Percentiles rank a stretch among this genome's conserved stretches.
These are phyloP conservation scores for Callopanchax toddi DNA, from an alignment of 2,113 vertebrate species.

Conservation along the genomic window DNA sequence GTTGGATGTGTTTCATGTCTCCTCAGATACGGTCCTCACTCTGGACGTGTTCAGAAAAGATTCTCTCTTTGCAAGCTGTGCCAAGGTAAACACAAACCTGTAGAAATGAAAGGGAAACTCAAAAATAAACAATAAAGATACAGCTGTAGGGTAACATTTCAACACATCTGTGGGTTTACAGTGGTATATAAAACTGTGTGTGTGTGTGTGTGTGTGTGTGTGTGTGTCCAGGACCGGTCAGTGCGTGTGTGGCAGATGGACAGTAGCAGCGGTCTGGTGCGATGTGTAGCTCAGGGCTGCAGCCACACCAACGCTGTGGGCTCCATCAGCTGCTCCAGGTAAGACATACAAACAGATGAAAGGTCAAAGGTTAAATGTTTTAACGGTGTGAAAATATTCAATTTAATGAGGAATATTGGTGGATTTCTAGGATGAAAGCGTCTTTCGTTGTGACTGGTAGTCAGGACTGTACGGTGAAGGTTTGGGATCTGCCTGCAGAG, in stretches of 20 bases:
- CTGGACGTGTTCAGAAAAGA: slow-evolving; percentile 92
- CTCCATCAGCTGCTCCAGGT: slow-evolving; percentile 91
- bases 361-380: not conserved
- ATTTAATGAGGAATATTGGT: not conserved
- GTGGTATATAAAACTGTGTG: not conserved
- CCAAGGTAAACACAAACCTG: slow-evolving; percentile 83
- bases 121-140: not conserved
- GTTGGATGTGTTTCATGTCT: not conserved
- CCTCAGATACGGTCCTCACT: slow-evolving; percentile 89
- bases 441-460: slow-evolving; percentile 91
- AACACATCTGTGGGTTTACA: not conserved
- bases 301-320: slow-evolving; percentile 89
- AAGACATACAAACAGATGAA: slow-evolving; percentile 27
- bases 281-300: slow-evolving; percentile 86
- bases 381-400: no score
- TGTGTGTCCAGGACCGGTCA: slow-evolving; percentile 84
- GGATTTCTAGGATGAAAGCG: slow-evolving; percentile 83
- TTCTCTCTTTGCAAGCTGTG: slow-evolving; percentile 88
- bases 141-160: not conserved
- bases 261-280: slow-evolving; percentile 76
- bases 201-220: not conserved
- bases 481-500: slow-evolving; percentile 87
- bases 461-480: slow-evolving; percentile 94
- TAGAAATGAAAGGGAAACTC: not conserved
- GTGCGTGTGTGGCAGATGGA: slow-evolving; percentile 90